Evolutionary conservation across 2,113 vertebrate genomes (phyloP), one percentile per base, ranked within the genome.

Genomic region (Sinocyclocheilus anophthalmus): DNA sequence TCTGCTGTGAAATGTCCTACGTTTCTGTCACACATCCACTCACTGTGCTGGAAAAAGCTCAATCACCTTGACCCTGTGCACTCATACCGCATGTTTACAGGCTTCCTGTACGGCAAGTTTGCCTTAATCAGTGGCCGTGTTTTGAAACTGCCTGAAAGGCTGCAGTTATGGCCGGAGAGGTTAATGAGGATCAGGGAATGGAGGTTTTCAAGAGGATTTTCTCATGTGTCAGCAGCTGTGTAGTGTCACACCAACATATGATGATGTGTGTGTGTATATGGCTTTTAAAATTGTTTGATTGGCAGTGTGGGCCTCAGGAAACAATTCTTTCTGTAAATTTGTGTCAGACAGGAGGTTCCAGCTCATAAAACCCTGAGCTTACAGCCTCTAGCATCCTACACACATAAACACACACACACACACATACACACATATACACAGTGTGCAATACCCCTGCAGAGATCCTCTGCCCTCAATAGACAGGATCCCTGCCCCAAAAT

Each of bases 321-420:
- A 87, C 75, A 81, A 70, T 87, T 81, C 61, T 48, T 13, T 70
- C 67, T 61, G 63, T 78, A 50, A 83, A 88, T 65, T 76, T 50
- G 67, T 50, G 76, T 84, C 86, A 84, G 73, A 90, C 88, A 83
- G 84, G 86, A 90, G 85, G 77, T 89, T 76, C 81, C 69, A 82
- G 80, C 82, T 67, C 79, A 67, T 90, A 88, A 91, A 90, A 86
- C 87, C 84, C 48, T 39, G 65, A 85, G 76, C 76, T 50, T 83
- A 59, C 59, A 59, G 85, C 80, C 77, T 77, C 85, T 77, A 55
- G 50, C 81, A 70, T 77, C 79, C 76, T 73, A 84, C 65, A 50
- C 67, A 33, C 67, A 81, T 37, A 72, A n/a, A 76, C 42, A 81
- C 76, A 85, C 83, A 73, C 69, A 80, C 67, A 83, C 14, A 26